These are phyloP conservation scores for Synchiropus splendidus DNA, from an alignment of 2,113 vertebrate genomes.

Conservation along the genomic window DNA sequence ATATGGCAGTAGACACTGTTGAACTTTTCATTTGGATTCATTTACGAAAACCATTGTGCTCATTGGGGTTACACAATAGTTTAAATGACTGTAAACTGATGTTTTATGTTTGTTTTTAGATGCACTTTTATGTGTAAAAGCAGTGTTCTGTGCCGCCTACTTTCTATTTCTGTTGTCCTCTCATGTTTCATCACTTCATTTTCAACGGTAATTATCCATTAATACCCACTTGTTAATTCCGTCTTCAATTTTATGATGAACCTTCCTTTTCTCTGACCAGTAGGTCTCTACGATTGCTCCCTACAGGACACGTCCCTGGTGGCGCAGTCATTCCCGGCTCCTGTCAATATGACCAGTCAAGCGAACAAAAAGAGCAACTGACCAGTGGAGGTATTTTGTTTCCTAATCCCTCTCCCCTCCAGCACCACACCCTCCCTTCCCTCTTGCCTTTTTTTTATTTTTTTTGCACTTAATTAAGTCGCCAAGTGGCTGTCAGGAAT, in stretches of 20 bases:
- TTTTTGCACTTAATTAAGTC: slow-evolving; percentile 97
- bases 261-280: slow-evolving; percentile 25
- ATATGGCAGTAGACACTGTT: too few species aligned
- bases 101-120: too few species aligned
- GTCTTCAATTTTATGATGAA: neutral
- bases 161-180: neutral
- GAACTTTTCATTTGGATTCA: too few species aligned
- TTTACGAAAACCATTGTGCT: too few species aligned
- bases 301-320: slow-evolving; percentile 53
- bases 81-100: too few species aligned
- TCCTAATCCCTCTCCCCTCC: slow-evolving; percentile 43
- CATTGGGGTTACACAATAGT: too few species aligned
- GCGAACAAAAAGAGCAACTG: slow-evolving; percentile 75
- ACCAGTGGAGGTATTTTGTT: slow-evolving; percentile 81
- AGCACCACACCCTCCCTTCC: slow-evolving; percentile 36
- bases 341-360: slow-evolving; percentile 88
- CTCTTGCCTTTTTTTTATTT: slow-evolving; percentile 56
- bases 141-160: too few species aligned
- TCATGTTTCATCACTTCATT: neutral
- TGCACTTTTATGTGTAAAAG: too few species aligned
- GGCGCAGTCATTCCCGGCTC: slow-evolving; percentile 86
- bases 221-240: neutral
- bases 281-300: too few species aligned
- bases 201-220: too few species aligned
- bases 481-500: slow-evolving; percentile 98